Evolutionary conservation across 2,888 invertebrate genomes (phyloP), one percentile per base, ranked within the genome.

Genomic region (Aleiodes leptofemur): DNA sequence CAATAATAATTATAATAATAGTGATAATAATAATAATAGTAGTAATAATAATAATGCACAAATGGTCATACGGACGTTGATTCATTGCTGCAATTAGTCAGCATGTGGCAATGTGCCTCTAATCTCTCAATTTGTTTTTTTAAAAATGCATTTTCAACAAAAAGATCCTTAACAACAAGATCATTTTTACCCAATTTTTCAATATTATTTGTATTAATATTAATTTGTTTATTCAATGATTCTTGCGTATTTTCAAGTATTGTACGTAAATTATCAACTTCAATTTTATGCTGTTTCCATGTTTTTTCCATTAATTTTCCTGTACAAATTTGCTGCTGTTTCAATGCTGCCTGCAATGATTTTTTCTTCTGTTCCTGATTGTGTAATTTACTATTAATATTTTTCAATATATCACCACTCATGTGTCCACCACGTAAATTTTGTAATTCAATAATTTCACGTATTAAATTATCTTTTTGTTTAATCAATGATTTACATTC

Each of bases 81-180:
- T 78, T 88, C 89, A 53, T 87, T 84, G 75, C 85, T 86, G 79
- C 88, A 90, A 81, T 91, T 90, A 43, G 90, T 88, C 79, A 91
- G 84, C 82, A 91, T 88, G 78, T 91, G 90, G 83, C 91, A 91
- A 81, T 91, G 91, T 83, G 92, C 91, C 84, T 93, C 92, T 43
- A 92, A 88, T 75, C 91, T 90, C 85, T 92, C 92, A 23, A 93
- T 90, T 72, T 92, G 93, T 23, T 93, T 93, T 76, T 93, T 91
- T 76, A 96, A 91, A 88, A 95, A 94, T 72, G 96, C 94, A 90
- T 96, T 96, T 90, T 96, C 96, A 69, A 96, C 93, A 90, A 94
- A 96, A 77, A 97, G 91, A 85, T 96, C 96, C 90, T 95, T 95
- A 29, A 95, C 94, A 61, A 96, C 91, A 83, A 94, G 88, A 89